Conservation (phyloP, 2,113 vertebrate genomes). For the Equus quagga region DNA sequence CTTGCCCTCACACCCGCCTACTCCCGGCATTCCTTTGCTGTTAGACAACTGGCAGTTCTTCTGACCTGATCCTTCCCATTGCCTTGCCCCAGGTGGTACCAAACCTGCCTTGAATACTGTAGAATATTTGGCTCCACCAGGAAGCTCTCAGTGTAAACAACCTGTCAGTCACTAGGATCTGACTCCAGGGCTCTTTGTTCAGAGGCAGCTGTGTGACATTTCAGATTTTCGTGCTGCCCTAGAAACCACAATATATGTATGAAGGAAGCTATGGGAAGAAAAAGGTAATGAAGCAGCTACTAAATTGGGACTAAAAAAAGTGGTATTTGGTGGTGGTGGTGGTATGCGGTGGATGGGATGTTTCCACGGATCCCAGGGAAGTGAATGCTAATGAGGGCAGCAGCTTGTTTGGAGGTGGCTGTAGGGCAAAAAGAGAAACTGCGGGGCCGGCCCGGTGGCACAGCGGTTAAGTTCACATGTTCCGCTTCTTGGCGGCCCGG, state of each 20-base stretch:
- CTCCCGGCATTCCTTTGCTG: background rate
- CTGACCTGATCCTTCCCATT: background rate
- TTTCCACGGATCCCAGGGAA: background rate
- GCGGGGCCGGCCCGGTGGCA: no score
- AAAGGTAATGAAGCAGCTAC: background rate
- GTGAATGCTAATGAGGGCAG: background rate
- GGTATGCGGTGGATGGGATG: background rate
- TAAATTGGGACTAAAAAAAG: background rate
- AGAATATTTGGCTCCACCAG: constrained; percentile 19
- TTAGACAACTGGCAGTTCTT: background rate
- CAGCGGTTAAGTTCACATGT: no score
- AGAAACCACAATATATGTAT: constrained; percentile 27
- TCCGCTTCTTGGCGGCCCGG: no score
- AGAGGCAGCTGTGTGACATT: background rate
- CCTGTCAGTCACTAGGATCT: background rate
- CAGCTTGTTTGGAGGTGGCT: background rate
- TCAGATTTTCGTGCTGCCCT: background rate
- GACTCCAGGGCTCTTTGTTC: constrained; percentile 43
- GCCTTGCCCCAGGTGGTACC: constrained; percentile 26
- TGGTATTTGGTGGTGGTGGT: background rate
- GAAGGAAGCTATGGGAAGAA: background rate
- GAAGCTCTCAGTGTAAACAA: constrained; percentile 43
- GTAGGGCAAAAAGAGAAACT: background rate
- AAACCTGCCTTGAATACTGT: background rate
- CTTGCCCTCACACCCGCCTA: background rate